Conservation (phyloP, 2,113 vertebrate species). For the Aldabrachelys gigantea region DNA sequence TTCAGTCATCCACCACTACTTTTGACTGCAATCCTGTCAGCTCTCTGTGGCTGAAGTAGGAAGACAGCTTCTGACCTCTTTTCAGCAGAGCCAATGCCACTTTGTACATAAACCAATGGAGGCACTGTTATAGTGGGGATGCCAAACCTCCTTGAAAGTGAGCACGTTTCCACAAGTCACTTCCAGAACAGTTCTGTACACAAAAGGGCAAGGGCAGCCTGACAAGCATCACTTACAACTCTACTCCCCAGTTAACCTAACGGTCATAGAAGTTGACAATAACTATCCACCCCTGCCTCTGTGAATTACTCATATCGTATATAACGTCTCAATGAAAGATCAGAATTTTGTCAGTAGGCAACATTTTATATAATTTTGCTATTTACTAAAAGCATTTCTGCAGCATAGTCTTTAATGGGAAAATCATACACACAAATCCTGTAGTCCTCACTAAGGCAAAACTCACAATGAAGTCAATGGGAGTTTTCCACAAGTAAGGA, state of each 20-base stretch:
- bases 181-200: not conserved
- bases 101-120: not conserved
- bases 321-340: not conserved
- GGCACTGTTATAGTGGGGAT: not conserved
- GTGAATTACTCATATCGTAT: not conserved
- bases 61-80: not conserved
- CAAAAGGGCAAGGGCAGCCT: rapidly evolving
- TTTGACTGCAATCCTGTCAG: not conserved
- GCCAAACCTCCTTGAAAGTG: not conserved
- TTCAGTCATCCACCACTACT: not conserved
- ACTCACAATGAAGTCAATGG: not conserved
- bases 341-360: not conserved
- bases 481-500: not conserved
- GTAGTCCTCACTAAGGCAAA: not conserved
- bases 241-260: not conserved
- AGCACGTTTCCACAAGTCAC: not conserved
- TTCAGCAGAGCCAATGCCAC: not conserved
- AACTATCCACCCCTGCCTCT: not conserved
- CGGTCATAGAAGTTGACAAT: not conserved
- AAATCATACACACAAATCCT: not conserved
- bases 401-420: not conserved
- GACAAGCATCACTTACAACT: not conserved
- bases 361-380: not conserved
- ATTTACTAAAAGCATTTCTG: not conserved
- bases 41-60: not conserved